Base-by-base conservation (phyloP, 2,888 invertebrate species). In the Amphimallon solstitiale region DNA sequence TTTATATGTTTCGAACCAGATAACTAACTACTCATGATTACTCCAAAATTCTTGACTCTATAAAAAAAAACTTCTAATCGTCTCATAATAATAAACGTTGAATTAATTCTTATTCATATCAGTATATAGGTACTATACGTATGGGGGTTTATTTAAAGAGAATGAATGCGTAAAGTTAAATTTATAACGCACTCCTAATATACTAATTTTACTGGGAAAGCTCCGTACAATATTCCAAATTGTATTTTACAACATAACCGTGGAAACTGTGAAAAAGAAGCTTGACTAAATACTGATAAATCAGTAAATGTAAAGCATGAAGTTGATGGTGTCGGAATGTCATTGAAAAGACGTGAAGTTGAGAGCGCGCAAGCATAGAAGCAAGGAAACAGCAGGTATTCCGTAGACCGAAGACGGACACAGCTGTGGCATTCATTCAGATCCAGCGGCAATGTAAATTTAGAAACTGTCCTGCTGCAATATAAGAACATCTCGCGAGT, bases 381-480 rank as follows among this genome's bases (percentile, higher is more conserved):
- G 54, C 38, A 54, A 54, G 54, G 19, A 54, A 54, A 54, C 43
- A 56, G 62, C 63, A 63, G 56, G 62, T 66, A 63, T 66, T 59
- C 65, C 63, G 63, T 43, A 59, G 43, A 66, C 65, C 63, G 63
- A 38, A 59, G 43, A 66, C 70, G 56, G 65, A 64, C 72, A 72
- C 73, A 73, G 73, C 73, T 73, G 73, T 67, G 73, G 72, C 69
- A 71, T 71, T 72, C 73, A 73, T 73, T 73, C 73, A 73, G 70
- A 69, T 71, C 67, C 66, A 71, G 67, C 60, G 68, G 43, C 38
- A 56, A n/a, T 67, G 67, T 71, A 71, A 70, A 72, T 69, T 72
- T 73, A 73, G 73, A 72, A 54, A 60, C 68, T 73, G 70, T 72
- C 72, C 70, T 72, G 72, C 69, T 71, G 71, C 68, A 29, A 29